Evolutionary conservation across 2,797 vertebrate genomes (phyloP).

Genomic region (Nyctibius grandis): DNA sequence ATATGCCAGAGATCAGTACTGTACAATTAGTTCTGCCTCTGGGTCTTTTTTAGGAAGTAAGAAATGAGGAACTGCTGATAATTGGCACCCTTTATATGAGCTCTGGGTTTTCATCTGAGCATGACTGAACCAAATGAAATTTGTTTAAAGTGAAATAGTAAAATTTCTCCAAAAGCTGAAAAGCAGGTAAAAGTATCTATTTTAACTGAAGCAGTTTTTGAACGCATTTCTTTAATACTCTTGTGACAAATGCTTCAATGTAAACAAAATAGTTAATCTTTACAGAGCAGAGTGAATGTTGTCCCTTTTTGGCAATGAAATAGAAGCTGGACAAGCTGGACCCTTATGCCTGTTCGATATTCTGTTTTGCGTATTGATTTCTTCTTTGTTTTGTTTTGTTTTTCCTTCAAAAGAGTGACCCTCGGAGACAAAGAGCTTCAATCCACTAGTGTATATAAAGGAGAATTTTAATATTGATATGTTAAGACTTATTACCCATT

Average conservation of each 20-base stretch:
- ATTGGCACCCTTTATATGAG: background rate
- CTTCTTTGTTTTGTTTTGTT: background rate
- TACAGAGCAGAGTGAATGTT: background rate
- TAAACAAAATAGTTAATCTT: background rate
- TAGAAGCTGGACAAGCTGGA: background rate
- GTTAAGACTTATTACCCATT: background rate
- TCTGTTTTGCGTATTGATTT: background rate
- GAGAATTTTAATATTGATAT: background rate
- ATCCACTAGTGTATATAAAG: background rate
- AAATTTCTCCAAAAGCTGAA: background rate
- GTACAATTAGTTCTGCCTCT: background rate
- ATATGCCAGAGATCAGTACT: background rate
- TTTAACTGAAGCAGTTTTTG: background rate
- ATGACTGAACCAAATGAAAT: background rate
- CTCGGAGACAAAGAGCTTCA: background rate
- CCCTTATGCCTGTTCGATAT: background rate
- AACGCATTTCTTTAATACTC: background rate
- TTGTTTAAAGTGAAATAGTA: background rate
- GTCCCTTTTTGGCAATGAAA: background rate
- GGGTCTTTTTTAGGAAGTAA: background rate
- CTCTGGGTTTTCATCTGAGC: background rate
- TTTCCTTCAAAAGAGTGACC: background rate
- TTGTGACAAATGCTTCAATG: background rate
- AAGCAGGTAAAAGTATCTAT: background rate
- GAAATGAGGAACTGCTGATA: background rate